Evolutionary conservation across 1,140 invertebrate genomes (phyloP).

Genomic region (Drosophila takahashii): DNA sequence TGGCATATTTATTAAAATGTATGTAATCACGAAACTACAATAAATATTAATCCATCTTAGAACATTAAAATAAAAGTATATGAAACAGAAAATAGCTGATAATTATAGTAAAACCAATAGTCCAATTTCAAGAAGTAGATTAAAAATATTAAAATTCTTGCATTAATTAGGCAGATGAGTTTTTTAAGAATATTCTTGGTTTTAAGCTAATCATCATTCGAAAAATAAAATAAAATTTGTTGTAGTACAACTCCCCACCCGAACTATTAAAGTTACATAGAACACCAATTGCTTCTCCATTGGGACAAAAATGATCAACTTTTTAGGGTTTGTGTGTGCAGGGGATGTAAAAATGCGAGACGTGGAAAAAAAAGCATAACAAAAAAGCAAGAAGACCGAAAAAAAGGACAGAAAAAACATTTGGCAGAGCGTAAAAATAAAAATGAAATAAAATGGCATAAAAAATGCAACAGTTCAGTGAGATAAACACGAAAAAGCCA

Average conservation of each 20-base stretch:
- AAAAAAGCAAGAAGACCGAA: slow-evolving; percentile 15
- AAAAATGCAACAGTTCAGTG: slow-evolving; percentile 75
- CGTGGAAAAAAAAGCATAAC: slow-evolving; percentile 20
- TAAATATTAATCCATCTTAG: too few relatives aligned
- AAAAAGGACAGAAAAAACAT: slow-evolving; percentile 38
- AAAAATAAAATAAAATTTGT: neutral
- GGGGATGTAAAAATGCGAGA: slow-evolving; percentile 20
- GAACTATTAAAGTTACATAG: slow-evolving; percentile 6
- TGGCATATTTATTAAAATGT: neutral
- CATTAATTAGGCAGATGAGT: too few relatives aligned
- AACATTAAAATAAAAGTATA: too few relatives aligned
- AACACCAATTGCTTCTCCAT: slow-evolving; percentile 3
- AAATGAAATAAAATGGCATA: slow-evolving; percentile 70
- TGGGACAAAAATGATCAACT: slow-evolving; percentile 69
- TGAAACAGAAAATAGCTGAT: too few relatives aligned
- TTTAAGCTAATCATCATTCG: too few relatives aligned
- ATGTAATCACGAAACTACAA: neutral
- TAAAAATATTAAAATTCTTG: neutral
- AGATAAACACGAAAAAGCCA: slow-evolving; percentile 62
- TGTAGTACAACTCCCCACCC: neutral
- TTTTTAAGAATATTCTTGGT: too few relatives aligned
- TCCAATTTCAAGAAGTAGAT: neutral
- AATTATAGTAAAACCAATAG: neutral
- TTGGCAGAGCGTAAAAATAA: slow-evolving; percentile 73
- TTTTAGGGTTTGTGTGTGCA: slow-evolving; percentile 23